Evolutionary conservation across 2,113 vertebrate genomes (phyloP), one percentile per base, ranked within the genome.

Genomic region (Oncorhynchus clarkii): DNA sequence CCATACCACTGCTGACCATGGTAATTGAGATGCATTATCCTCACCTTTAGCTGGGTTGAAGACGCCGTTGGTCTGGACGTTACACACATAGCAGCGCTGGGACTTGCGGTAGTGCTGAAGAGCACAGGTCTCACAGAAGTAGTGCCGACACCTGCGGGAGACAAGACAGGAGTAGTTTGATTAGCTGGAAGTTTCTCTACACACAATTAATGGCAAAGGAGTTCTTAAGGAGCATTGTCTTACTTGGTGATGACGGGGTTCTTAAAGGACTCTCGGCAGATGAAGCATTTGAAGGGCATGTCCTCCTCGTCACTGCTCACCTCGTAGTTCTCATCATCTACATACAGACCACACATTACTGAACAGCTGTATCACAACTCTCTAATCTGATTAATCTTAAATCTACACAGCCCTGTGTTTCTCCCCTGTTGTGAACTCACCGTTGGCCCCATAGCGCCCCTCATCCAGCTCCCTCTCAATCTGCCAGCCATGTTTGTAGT

Each of bases 401-500:
- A 9, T 0, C 13, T n/a, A 34, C 16, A 3, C 0, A 3, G 26
- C 31, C 59, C 11, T 29, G 13, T 71, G 60, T 39, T 16, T n/a
- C 1, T 4, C 0, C 16, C 31, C 1, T 51, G 20, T 34, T 26
- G 14, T 18, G 13, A 67, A 67, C 91, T 89, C 85, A 97, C 96
- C 95, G 5, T 96, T 96, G 79, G 94, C 93, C 26, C 97, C 97
- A 0, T 99, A 99, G 78, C 96, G 91, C 45, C 98, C 97, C 77
- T 99, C 97, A 1, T 99, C 97, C 91, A 99, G 93, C 71, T 99
- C 98, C 74, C 97, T 93, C 79, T 99, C 96, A 0, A 99, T 98
- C 94, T 99, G 97, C 98, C 97, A 99, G 84, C 97, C 96, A 0
- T 99, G 98, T 78, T 99, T 99, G 90, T 99, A 99, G 92, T 99